Evolutionary conservation across 2,888 invertebrate species (phyloP).

Genomic region (Encarsia formosa): DNA sequence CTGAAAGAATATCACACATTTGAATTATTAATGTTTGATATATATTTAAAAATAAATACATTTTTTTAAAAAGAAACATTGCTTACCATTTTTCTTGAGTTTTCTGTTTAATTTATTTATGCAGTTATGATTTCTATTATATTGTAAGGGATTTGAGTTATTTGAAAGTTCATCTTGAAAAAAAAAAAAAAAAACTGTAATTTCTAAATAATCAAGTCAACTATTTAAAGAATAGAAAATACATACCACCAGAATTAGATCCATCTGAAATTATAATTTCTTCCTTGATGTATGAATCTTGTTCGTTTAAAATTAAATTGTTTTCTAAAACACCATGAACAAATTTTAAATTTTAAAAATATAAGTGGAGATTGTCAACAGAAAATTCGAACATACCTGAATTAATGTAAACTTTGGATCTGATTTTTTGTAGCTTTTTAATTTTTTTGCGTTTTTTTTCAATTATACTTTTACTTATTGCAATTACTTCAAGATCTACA

Average conservation of each 20-base stretch:
- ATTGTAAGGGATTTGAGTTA: too few relatives aligned
- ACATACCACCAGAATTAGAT: conserved; percentile 15
- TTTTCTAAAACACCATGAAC: neutral
- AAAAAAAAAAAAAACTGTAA: neutral
- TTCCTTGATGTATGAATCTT: conserved; percentile 14
- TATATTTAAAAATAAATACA: too few relatives aligned
- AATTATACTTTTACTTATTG: neutral
- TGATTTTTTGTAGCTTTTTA: neutral
- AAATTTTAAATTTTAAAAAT: neutral
- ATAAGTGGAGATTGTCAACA: neutral
- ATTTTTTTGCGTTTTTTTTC: neutral
- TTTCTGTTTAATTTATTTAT: too few relatives aligned
- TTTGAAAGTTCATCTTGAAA: neutral
- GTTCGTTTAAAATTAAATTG: neutral
- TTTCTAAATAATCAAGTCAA: neutral
- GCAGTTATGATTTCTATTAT: too few relatives aligned
- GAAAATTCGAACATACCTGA: conserved; percentile 1
- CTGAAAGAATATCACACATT: neutral
- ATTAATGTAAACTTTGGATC: conserved; percentile 1
- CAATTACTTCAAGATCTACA: conserved; percentile 16
- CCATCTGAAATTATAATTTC: conserved; percentile 23
- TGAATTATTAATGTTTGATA: too few relatives aligned
- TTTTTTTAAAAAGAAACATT: too few relatives aligned
- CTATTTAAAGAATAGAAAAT: conserved; percentile 4
- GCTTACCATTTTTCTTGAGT: too few relatives aligned